These are phyloP conservation scores for Pangasianodon hypophthalmus DNA, from an alignment of 2,113 vertebrate species.

Conservation along the genomic window DNA sequence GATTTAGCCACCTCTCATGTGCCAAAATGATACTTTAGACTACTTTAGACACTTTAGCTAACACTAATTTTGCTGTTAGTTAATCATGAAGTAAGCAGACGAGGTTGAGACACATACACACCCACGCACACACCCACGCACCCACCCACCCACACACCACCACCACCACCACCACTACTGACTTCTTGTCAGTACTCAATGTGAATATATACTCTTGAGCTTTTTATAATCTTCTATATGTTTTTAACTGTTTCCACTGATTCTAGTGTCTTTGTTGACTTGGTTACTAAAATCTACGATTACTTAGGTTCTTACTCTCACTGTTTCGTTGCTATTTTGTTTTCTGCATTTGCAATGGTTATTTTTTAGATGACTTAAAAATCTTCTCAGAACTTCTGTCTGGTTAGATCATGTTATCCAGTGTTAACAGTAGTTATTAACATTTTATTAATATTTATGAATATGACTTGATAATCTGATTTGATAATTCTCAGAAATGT, in stretches of 20 bases:
- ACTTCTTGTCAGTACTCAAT: neutral
- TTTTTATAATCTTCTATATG: neutral
- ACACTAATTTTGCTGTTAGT: neutral
- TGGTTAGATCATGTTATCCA: neutral
- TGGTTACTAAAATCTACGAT: too few species aligned
- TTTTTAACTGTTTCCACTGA: neutral
- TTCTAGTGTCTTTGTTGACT: too few species aligned
- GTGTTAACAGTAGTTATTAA: neutral
- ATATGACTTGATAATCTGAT: neutral
- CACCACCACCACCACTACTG: neutral
- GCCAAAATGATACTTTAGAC: slow-evolving; percentile 39
- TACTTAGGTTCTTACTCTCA: too few species aligned
- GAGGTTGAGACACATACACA: neutral
- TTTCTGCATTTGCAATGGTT: too few species aligned
- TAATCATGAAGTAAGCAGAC: slow-evolving; percentile 4
- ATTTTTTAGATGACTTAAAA: too few species aligned
- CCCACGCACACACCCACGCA: neutral
- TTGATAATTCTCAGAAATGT: neutral
- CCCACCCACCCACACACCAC: neutral
- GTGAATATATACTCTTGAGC: neutral
- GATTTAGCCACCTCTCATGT: slow-evolving; percentile 1
- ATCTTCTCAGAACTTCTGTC: too few species aligned
- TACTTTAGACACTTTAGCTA: slow-evolving; percentile 26
- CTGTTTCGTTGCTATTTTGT: too few species aligned
- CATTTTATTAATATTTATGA: neutral